Base-by-base conservation (phyloP, 2,888 invertebrate genomes). In the Hyles lineata region DNA sequence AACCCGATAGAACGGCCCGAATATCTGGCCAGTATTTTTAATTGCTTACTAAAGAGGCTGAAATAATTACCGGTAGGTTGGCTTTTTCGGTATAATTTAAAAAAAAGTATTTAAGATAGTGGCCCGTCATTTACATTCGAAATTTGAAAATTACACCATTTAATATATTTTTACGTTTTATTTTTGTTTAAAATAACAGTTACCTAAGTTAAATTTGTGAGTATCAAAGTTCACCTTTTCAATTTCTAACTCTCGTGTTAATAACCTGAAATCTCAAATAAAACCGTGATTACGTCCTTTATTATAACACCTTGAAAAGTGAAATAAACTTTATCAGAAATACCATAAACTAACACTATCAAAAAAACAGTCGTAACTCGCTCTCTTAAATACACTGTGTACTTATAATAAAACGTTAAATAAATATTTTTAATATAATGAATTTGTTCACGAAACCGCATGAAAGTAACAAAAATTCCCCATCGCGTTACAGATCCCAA, bases 401-500 rank as follows among this genome's bases (percentile, higher is more conserved):
- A 55, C 55, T 55, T 55, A 55, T 55, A 63, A 21, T 63, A 63
- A 63, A 43, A 63, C 32, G 35, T 62, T n/a, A 35, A 62, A 62
- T 19, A 63, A 63, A 35, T 43, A 6, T n/a, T 63, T 43, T 32
- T 62, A 23, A 61, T 7, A 17, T 61, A 61, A 61, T 61, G 60
- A 63, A 63, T 43, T 63, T 21, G 35, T 63, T 63, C 63, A 63
- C 63, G 63, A 63, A 63, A 63, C 35, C 35, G 35, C 63, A 21
- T 11, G 11, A 17, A 25, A 21, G 60, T 60, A 17, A 15, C 60
- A 63, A 63, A 62, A n/a, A 21, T 63, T 21, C 35, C 35, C n/a
- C 35, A 63, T 63, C 63, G 43, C 63, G 63, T 63, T 63, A 63
- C 35, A 63, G 63, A 63, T 63, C 63, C 35, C 43, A 63, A 43